Conservation (phyloP, 2,113 vertebrate species). For the Nestor notabilis region DNA sequence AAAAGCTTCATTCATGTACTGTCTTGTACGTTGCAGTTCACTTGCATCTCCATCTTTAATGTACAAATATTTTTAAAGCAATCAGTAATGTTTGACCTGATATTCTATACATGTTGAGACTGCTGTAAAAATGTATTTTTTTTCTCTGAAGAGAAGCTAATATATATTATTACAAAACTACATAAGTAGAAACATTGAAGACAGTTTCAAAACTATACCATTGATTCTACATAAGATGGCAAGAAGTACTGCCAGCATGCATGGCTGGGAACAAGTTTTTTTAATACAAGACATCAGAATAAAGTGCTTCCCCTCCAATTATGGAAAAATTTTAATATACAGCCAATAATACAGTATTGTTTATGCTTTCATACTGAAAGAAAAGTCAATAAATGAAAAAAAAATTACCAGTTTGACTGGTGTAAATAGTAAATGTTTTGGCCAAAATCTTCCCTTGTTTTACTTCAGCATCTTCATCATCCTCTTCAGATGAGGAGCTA, state of each 20-base stretch:
- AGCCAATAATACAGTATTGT: neutral
- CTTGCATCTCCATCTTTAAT: slow-evolving; percentile 84
- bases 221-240: neutral
- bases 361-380: neutral
- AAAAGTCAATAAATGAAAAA: neutral
- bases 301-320: neutral
- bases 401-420: slow-evolving; percentile 86
- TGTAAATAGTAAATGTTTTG: slow-evolving; percentile 91
- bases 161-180: neutral
- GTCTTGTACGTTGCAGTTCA: slow-evolving; percentile 87
- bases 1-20: slow-evolving; percentile 92
- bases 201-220: neutral
- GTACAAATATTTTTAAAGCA: slow-evolving; percentile 34
- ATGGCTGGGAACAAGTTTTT: neutral
- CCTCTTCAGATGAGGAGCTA: slow-evolving; percentile 88
- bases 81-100: neutral
- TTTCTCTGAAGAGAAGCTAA: neutral
- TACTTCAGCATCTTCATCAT: slow-evolving; percentile 79
- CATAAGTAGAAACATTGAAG: neutral
- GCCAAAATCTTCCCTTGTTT: slow-evolving; percentile 87
- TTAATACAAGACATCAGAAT: neutral
- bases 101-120: neutral
- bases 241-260: neutral
- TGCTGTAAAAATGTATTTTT: neutral
- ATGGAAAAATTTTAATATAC: neutral